A percentile compares a stretch with the other conserved stretches of the same genome.
These are phyloP conservation scores for Cantharis lateralis DNA, from an alignment of 2,888 invertebrate genomes.

Conservation along the genomic window DNA sequence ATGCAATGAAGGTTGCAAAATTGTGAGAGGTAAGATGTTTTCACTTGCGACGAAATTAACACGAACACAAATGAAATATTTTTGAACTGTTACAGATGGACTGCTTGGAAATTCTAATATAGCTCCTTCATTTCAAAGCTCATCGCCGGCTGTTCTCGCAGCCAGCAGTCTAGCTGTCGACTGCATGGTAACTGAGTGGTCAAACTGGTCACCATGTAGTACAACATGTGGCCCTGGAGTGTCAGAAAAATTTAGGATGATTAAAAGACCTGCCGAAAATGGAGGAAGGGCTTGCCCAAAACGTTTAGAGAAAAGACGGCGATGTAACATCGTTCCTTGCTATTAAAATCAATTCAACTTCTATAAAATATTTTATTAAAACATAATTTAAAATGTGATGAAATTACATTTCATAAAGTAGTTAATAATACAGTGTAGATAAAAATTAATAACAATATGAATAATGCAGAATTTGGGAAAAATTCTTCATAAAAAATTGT, in stretches of 20 bases:
- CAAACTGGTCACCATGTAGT: conserved; percentile 82
- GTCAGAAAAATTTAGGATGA: conserved; percentile 65
- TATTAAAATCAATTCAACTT: conserved; percentile 13
- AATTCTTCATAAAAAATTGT: no score
- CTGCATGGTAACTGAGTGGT: conserved; percentile 80
- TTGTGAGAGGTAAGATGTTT: conserved; percentile 60
- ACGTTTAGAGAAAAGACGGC: conserved; percentile 62
- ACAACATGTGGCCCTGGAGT: conserved; percentile 78
- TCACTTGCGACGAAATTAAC: background rate
- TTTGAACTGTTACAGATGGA: conserved; percentile 38
- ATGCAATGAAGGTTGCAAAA: conserved; percentile 72
- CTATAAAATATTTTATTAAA: background rate
- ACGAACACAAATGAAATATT: background rate
- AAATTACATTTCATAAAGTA: background rate
- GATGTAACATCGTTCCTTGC: conserved; percentile 54
- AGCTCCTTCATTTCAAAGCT: background rate
- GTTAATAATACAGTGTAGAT: background rate
- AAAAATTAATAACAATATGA: background rate
- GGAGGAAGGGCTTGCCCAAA: conserved; percentile 69
- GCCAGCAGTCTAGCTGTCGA: conserved; percentile 52
- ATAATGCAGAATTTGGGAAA: background rate
- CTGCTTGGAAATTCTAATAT: conserved; percentile 35
- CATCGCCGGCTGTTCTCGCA: conserved; percentile 21
- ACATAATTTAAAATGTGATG: background rate
- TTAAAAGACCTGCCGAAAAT: conserved; percentile 66